Base-by-base conservation (phyloP, 2,888 invertebrate species). In the Plagodis pulveraria region DNA sequence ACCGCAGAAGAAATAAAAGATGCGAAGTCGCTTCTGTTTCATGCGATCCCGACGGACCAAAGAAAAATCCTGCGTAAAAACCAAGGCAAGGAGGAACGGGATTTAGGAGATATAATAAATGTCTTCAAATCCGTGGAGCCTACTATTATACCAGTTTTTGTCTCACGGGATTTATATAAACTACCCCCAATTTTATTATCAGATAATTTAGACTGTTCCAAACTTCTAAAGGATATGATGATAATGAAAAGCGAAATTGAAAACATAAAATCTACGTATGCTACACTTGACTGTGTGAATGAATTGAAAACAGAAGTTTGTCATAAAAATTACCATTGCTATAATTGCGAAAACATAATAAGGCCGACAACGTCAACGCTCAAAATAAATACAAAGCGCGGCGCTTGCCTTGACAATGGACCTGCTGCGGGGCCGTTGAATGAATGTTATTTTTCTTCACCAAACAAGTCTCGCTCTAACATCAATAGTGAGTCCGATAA, bases 11-110 rank as follows among this genome's bases (percentile, higher is more conserved):
- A 50, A 50, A 50, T 50, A 10, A 43, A 43, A 32, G 50, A 56
- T 9, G 32, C 50, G 46, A 56, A 56, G 35, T 45, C 50, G 35
- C 43, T 56, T 6, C n/a, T 38, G 38, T 45, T 47, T n/a, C 45
- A 56, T 9, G 50, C 56, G 6, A 34, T 49, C 9, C 34, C 45
- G 6, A 22, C 46, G 0, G 50, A 43, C 10, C 33, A 9, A 11
- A 9, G 32, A 5, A 49, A 49, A 45, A 38, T 48, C 2, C 0
- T 11, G 10, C 9, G 38, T 6, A 44, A 10, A 44, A 33, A 22
- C 22, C 43, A 44, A 44, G 50, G 42, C 5, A 50, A 42, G 34
- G 42, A 50, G 34, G 40, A 49, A 8, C 12, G 40, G 10, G 34
- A 12, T 40, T 22, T 56, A 45, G 46, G 10, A 9, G 48, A 48